Percentiles rank a stretch among this genome's conserved stretches.
Conservation (phyloP, 2,113 vertebrate genomes). For the Aramus guarauna region DNA sequence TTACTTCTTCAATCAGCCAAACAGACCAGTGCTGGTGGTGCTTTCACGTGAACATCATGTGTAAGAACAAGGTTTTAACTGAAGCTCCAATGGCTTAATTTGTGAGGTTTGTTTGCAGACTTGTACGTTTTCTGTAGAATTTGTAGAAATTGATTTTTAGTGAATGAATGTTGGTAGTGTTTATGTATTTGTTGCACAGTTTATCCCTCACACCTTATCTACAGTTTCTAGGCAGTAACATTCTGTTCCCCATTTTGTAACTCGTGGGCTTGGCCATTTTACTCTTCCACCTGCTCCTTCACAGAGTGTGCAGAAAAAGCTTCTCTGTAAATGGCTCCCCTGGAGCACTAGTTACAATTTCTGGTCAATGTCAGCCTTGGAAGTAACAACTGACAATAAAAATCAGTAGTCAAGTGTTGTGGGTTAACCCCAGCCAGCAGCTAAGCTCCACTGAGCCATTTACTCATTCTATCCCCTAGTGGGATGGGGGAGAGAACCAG, state of each 20-base stretch:
- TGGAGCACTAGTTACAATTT: background rate
- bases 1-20: background rate
- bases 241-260: background rate
- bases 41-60: accelerated
- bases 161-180: background rate
- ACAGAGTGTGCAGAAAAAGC: background rate
- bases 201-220: background rate
- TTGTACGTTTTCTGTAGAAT: background rate
- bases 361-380: background rate
- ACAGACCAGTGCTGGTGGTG: background rate
- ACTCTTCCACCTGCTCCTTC: background rate
- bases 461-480: background rate
- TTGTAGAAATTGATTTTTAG: background rate
- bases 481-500: background rate
- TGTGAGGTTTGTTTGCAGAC: background rate
- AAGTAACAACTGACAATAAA: background rate
- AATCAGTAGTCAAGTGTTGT: background rate
- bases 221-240: background rate
- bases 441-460: background rate
- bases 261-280: accelerated
- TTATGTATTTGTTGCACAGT: background rate
- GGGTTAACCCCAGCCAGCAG: background rate
- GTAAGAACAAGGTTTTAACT: background rate
- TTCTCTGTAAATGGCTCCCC: background rate
- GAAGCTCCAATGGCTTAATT: background rate